Evolutionary conservation across 2,888 invertebrate genomes (phyloP).

Genomic region (Epinotia bilunana): DNA sequence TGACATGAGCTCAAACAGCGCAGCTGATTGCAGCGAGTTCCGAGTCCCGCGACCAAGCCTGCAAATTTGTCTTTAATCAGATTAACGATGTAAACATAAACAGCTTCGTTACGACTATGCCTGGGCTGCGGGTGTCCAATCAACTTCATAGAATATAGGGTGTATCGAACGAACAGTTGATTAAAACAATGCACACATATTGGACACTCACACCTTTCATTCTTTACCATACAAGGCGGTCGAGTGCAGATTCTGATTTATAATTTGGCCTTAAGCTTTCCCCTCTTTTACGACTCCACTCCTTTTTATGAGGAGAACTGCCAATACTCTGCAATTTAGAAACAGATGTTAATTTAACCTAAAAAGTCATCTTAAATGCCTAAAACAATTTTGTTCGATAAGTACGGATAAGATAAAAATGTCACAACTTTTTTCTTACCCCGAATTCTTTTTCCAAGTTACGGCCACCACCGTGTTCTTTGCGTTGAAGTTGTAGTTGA

Average conservation of each 20-base stretch:
- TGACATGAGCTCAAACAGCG: slow-evolving; percentile 2
- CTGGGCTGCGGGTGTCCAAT: neutral
- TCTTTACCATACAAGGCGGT: no score
- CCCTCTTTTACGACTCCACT: no score
- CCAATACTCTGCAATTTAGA: no score
- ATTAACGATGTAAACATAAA: slow-evolving; percentile 19
- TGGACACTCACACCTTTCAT: no score
- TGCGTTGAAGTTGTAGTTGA: neutral
- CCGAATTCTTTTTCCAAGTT: slow-evolving; percentile 23
- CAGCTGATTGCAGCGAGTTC: slow-evolving; percentile 18
- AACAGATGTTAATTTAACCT: neutral
- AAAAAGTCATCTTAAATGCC: slow-evolving; percentile 3
- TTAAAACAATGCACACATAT: no score
- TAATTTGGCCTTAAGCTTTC: no score
- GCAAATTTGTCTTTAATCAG: slow-evolving; percentile 26
- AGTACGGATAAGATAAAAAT: slow-evolving; percentile 33
- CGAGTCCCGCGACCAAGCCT: neutral
- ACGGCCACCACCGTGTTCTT: slow-evolving; percentile 6
- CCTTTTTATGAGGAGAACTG: no score
- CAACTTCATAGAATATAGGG: neutral
- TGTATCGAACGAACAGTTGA: no score
- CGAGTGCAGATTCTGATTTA: no score
- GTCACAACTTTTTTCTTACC: slow-evolving; percentile 29
- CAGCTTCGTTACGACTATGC: slow-evolving; percentile 8
- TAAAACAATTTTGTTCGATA: slow-evolving; percentile 26